Conservation (phyloP, 2,113 vertebrate genomes). For the Oryzias curvinotus region DNA sequence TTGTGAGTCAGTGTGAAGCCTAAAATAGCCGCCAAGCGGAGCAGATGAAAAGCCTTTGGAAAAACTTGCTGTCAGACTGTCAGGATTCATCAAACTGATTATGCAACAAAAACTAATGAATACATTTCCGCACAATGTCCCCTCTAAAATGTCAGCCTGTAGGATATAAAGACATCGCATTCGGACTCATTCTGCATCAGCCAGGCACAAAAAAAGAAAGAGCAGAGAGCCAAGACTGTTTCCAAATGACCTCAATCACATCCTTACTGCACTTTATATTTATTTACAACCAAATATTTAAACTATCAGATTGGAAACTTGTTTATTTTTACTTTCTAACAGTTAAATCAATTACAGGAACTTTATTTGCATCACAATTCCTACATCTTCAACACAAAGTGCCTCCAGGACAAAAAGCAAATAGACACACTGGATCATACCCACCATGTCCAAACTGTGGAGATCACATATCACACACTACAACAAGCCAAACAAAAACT, state of each 20-base stretch:
- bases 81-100: conserved; percentile 35
- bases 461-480: too few species aligned
- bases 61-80: conserved; percentile 32
- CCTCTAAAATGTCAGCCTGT: conserved; percentile 14
- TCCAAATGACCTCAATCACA: not conserved
- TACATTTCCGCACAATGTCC: conserved; percentile 17
- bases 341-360: not conserved
- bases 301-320: not conserved
- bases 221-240: conserved; percentile 1
- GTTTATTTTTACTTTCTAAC: too few species aligned
- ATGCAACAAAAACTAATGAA: conserved; percentile 28
- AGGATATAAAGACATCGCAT: conserved; percentile 4
- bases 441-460: too few species aligned
- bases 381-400: too few species aligned
- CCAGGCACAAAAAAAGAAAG: not conserved
- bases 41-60: conserved; percentile 38
- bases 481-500: too few species aligned
- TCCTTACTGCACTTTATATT: not conserved
- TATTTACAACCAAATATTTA: not conserved
- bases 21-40: conserved; percentile 22
- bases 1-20: conserved; percentile 7
- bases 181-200: conserved; percentile 4
- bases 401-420: too few species aligned
- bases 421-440: too few species aligned
- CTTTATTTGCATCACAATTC: too few species aligned